A percentile compares a stretch with the other conserved stretches of the same genome.
Evolutionary conservation across 1,140 invertebrate species (phyloP).

Genomic region (Brachionus paranguensis): DNA sequence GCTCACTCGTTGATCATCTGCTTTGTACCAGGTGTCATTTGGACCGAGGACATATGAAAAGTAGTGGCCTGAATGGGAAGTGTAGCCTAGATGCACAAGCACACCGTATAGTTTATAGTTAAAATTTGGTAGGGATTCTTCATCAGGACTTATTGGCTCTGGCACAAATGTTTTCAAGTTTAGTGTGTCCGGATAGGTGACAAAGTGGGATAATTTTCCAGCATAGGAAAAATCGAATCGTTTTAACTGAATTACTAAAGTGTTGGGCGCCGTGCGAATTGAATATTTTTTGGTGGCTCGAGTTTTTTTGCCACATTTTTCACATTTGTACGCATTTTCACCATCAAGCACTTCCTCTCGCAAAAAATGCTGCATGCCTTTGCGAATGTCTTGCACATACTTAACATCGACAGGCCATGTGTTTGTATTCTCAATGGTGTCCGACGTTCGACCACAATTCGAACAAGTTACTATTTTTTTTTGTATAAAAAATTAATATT

Average conservation of each 20-base stretch:
- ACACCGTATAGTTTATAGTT: constrained; percentile 39
- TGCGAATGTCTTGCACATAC: constrained; percentile 11
- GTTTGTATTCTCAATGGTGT: constrained; percentile 28
- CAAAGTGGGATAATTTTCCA: constrained; percentile 35
- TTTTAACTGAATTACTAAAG: constrained; percentile 35
- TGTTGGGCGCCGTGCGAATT: neutral
- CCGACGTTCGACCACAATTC: constrained; percentile 14
- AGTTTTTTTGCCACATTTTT: constrained; percentile 53
- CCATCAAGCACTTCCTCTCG: constrained; percentile 59
- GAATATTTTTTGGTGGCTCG: constrained; percentile 37
- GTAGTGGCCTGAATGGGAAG: constrained; percentile 36
- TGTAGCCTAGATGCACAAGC: constrained; percentile 22
- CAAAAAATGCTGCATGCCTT: constrained; percentile 51
- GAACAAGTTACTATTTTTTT: neutral
- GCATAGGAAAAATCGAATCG: constrained; percentile 34
- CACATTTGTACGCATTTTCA: constrained; percentile 79
- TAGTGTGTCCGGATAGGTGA: constrained; percentile 10
- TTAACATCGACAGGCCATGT: constrained; percentile 27
- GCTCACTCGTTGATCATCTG: constrained; percentile 29
- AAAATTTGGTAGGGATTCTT: neutral
- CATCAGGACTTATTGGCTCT: neutral
- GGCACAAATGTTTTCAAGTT: neutral
- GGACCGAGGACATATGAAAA: constrained; percentile 17
- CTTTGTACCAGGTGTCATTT: constrained; percentile 36
- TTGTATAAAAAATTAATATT: neutral